Base-by-base conservation (phyloP, 2,113 vertebrate species). In the Rafetus swinhoei region DNA sequence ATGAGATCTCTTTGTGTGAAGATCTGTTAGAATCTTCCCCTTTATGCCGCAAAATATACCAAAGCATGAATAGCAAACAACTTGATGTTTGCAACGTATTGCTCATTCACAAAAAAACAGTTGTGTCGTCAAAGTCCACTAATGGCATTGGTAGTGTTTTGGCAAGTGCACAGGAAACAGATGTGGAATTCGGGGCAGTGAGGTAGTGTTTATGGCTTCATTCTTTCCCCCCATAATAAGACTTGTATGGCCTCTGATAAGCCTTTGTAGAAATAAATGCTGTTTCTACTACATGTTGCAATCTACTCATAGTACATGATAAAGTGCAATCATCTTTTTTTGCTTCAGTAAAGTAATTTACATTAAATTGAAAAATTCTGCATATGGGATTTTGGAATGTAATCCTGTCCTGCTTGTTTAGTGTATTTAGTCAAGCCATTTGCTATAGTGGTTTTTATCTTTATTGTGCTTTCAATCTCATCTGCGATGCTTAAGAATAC, bases 161-260 rank as follows among this genome's bases (percentile, higher is more conserved):
- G 85, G 87, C 88, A 94, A 95, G 89, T 82, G 89, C 79, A 59
- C 11, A 90, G 96, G 96, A 97, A 96, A 97, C 87, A 96, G 92
- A 89, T 96, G 92, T 96, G 0, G 0, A 94, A 92, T 89, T 88
- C 50, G 84, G 76, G 65, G 82, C 45, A 89, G 53, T 86, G 56
- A 89, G 54, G 55, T 54, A 50, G 9, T 84, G 39, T 29, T 84
- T 90, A 91, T 91, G 62, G 65, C 82, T 65, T 94, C 84, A 88
- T 94, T 79, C n/a, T 95, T 94, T 94, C 93, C 92, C 85, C 88
- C 94, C 57, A 32, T 88, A 90, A 89, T 35, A 11, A 85, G 29
- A 77, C 83, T 93, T 45, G 84, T 95, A 94, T 90, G 56, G 6
- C 72, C 85, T 93, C 53, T 80, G 35, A 72, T 69, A 84, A 89